Base-by-base conservation (phyloP, 2,113 vertebrate genomes). In the Dolichotis patagonum region DNA sequence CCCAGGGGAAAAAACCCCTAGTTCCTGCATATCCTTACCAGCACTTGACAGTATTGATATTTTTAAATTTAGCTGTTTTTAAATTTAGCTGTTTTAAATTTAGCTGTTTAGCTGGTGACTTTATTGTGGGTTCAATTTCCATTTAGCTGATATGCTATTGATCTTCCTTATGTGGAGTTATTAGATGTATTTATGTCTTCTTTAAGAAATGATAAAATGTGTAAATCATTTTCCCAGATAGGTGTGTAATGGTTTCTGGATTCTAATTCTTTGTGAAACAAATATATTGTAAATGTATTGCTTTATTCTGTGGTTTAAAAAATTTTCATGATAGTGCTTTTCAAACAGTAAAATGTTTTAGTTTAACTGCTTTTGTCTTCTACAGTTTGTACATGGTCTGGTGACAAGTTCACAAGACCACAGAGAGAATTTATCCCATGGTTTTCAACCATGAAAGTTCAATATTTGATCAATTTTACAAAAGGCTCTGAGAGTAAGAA, bases 371-470 rank as follows among this genome's bases (percentile, higher is more conserved):
- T 24, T 58, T 81, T 46, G 16, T 86, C 5, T 87, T 63, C 35
- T 41, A 78, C 85, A 49, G 17, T 75, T 95, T 88, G 5, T 19
- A 19, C n/a, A 20, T 38, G 24, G 13, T 41, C 7, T 91, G 20
- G 58, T 78, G 56, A 81, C 60, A 71, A 17, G 3, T 82, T 46
- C 38, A 71, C 32, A 67, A 88, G 46, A 60, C 69, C 54, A 85
- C 32, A 86, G 28, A 26, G 60, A 88, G 41, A 83, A 84, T 62
- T 93, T 22, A 56, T 88, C 65, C 73, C 43, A 38, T 30, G 22
- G 32, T 38, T 94, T 94, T 32, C 26, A 83, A n/a, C 52, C 94
- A 69, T 78, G 63, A 83, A 97, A 73, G 22, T 93, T 65, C 28
- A 73, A 35, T 86, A 93, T n/a, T 93, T 82, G 78, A 90, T 54